phyloP scores from a whole-genome alignment of 1,140 invertebrate genomes.

The Sycophaga agraensis region DNA sequence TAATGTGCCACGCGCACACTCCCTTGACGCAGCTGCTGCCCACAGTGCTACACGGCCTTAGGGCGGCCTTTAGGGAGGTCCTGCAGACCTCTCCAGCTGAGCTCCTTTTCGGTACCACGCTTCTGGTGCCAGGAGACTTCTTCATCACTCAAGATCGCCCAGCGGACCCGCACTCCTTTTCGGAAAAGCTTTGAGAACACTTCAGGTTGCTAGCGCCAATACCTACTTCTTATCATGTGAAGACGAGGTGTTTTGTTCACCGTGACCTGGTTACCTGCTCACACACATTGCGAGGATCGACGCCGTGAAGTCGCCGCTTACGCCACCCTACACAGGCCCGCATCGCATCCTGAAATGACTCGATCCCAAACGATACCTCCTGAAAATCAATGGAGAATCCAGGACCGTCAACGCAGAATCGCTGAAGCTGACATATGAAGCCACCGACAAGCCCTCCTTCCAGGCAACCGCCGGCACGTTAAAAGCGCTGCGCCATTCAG shows the following conservation, averaged over 20 bases:
- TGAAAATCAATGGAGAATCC: too few species aligned
- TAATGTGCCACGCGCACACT: background rate
- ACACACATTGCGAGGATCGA: slow-evolving; percentile 37
- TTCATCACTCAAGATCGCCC: too few species aligned
- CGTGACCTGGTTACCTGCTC: slow-evolving; percentile 25
- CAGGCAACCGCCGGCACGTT: too few species aligned
- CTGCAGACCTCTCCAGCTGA: slow-evolving; percentile 38
- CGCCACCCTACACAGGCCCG: too few species aligned
- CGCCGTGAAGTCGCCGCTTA: background rate
- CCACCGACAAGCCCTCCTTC: too few species aligned
- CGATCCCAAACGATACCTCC: too few species aligned
- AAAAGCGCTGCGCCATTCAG: too few species aligned
- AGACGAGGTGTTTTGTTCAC: slow-evolving; percentile 19
- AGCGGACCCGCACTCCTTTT: slow-evolving; percentile 31
- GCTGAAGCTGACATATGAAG: too few species aligned
- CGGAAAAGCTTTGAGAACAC: slow-evolving; percentile 29
- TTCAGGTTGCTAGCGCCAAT: slow-evolving; percentile 16
- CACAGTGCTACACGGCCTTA: background rate
- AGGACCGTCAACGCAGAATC: too few species aligned
- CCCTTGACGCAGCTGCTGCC: background rate
- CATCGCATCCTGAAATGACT: too few species aligned
- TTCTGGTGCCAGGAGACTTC: slow-evolving; percentile 44
- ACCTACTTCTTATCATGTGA: slow-evolving; percentile 13
- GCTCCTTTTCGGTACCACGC: slow-evolving; percentile 39
- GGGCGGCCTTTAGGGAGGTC: slow-evolving; percentile 34